Evolutionary conservation across 2,113 vertebrate species (phyloP), one percentile per base, ranked within the genome.

Genomic region (Prietella phreatophila): DNA sequence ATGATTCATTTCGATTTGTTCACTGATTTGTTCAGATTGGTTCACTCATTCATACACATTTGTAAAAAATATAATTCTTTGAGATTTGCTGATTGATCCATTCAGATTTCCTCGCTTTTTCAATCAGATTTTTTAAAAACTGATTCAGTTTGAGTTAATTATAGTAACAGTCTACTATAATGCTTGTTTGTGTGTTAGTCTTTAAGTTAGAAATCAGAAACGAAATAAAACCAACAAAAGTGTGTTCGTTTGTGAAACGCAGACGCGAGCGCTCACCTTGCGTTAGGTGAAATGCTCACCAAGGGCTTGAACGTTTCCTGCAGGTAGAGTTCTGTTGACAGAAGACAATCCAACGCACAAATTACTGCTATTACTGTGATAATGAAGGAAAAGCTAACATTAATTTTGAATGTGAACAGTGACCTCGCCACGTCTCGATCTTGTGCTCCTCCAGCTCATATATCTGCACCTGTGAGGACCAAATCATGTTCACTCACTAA

Each of bases 361-460:
- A 61, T 61, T 4, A 27, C 3, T 25, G 33, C 36, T 17, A 27
- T 39, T 20, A 71, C 20, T 39, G 8, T 4, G 8, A 69, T 30
- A 71, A 71, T 3, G 42, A 84, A 33, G 15, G 22, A 58, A 69
- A 67, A 1, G 33, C 25, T 53, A 6, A 13, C 2, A 22, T 8
- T 61, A 25, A 7, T 39, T 60, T 5, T 6, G n/a, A 30, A 25
- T 17, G 67, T n/a, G 14, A 83, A 22, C 82, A 85, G 94, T 95
- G 91, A 98, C 98, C 98, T 95, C 98, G 95, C 98, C 98, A 99
- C 0, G 98, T 99, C 95, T 99, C 97, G 89, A 99, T 98, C 93
- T 99, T 98, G 94, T 99, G 98, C 92, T 99, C 98, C 90, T 99
- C 98, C 89, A 99, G 93, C 94, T 99, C 98, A 94, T 99, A 99